Base-by-base conservation (phyloP, 2,797 vertebrate genomes). In the Petrocephalus schoutedeni region DNA sequence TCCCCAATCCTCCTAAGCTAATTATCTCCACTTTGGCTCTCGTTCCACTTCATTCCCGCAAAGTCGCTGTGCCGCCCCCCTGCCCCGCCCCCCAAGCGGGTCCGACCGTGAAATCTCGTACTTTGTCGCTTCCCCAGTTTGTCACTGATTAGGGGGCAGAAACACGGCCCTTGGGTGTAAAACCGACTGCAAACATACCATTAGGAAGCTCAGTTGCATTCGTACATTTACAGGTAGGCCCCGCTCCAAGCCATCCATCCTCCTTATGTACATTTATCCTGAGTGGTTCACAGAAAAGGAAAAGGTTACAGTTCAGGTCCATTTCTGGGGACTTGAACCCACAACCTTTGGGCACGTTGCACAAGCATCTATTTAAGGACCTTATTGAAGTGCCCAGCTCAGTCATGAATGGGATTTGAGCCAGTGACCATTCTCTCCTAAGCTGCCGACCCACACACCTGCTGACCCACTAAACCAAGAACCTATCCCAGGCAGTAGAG, bases 1-100 rank as follows among this genome's bases (percentile, higher is more conserved):
- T 93, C 91, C 92, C 92, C 87, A 90, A 92, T 94, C 93, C 90
- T 94, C 94, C 94, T 95, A 94, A 92, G 92, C 92, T 94, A 94
- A 95, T 95, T 94, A 94, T 93, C 93, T 92, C 91, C 86, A 89
- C 87, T 88, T 87, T 90, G 90, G 92, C 90, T 94, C 92, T 89
- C 90, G 89, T 92, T 93, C 87, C 87, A 92, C 94, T 91, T 93
- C 90, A 89, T 93, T 91, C 23, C 41, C 14, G 19, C 32, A 61
- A 36, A 91, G 88, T 91, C 89, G 88, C 80, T 87, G 28, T 89
- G 74, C 74, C 87, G 49, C 58, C 89, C 88, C 88, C 32, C 36
- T 16, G 16, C 54, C 23, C 23, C 53, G 16, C 84, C 51, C 84
- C 53, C 51, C 21, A 23, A 57, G 77, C 49, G 21, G 77, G 77